These are phyloP conservation scores for Leptopilina myrica DNA, from an alignment of 2,888 invertebrate genomes.

Conservation along the genomic window DNA sequence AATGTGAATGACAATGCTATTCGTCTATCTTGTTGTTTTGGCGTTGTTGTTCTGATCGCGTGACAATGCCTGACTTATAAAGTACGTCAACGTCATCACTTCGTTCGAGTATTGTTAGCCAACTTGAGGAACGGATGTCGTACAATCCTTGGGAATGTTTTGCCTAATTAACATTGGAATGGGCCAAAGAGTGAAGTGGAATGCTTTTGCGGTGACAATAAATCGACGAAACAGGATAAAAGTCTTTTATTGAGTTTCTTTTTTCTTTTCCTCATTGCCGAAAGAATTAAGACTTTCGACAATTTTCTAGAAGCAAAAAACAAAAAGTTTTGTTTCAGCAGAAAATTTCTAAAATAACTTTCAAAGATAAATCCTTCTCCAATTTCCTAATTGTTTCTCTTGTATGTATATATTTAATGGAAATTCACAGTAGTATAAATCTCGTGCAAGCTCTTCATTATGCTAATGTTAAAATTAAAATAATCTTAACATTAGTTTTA, in stretches of 20 bases:
- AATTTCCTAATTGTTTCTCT: neutral
- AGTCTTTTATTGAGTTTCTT: slow-evolving; percentile 70
- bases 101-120: slow-evolving; percentile 65
- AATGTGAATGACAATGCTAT: slow-evolving; percentile 16
- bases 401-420: neutral
- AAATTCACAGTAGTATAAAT: neutral
- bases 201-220: slow-evolving; percentile 69
- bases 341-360: neutral
- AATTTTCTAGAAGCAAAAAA: neutral
- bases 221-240: slow-evolving; percentile 70
- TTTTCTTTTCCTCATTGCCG: slow-evolving; percentile 66
- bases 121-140: slow-evolving; percentile 60
- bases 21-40: slow-evolving; percentile 27
- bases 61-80: slow-evolving; percentile 59
- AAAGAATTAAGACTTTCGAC: slow-evolving; percentile 49
- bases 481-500: too few relatives aligned
- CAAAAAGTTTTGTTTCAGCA: slow-evolving; percentile 36
- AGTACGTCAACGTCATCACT: slow-evolving; percentile 72
- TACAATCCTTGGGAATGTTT: slow-evolving; percentile 60
- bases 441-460: neutral
- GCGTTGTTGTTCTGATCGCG: slow-evolving; percentile 58
- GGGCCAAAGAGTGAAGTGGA: slow-evolving; percentile 62
- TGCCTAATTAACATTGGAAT: slow-evolving; percentile 73
- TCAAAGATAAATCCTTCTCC: neutral
- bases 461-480: neutral